phyloP scores from a whole-genome alignment of 2,797 vertebrate genomes.

The Poecile montanus region DNA sequence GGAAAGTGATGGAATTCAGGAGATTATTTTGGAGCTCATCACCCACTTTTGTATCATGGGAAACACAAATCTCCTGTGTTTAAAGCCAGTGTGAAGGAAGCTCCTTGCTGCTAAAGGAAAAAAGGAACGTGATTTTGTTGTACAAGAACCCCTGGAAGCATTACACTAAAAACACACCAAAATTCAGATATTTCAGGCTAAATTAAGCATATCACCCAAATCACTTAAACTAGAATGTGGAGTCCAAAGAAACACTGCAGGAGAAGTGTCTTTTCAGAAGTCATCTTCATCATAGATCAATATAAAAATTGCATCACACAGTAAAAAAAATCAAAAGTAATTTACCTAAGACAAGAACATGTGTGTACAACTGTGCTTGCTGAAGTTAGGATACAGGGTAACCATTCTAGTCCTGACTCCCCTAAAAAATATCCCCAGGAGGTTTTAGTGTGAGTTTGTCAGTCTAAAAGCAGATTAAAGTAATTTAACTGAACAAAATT shows the following conservation, averaged over 20 bases:
- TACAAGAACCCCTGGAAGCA: neutral
- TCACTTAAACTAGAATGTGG: neutral
- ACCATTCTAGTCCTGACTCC: neutral
- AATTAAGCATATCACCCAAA: neutral
- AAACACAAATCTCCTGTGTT: neutral
- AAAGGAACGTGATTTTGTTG: neutral
- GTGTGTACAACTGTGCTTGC: neutral
- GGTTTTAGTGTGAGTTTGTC: neutral
- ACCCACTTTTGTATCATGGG: fast-evolving
- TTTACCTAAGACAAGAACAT: neutral
- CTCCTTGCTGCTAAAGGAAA: neutral
- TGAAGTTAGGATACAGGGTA: neutral
- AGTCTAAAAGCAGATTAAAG: neutral
- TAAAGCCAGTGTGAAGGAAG: neutral
- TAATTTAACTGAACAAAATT: neutral
- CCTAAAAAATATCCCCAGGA: neutral
- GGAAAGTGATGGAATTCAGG: neutral
- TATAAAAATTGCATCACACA: neutral
- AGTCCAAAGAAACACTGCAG: neutral
- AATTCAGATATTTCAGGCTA: neutral
- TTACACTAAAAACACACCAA: neutral
- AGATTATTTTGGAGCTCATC: neutral
- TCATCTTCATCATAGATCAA: neutral
- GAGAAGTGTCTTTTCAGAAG: neutral
- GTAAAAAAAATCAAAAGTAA: neutral